Percentiles rank a stretch among this genome's conserved stretches.
Conservation (phyloP, 2,888 invertebrate genomes). For the Caenorhabditis imperialis region DNA sequence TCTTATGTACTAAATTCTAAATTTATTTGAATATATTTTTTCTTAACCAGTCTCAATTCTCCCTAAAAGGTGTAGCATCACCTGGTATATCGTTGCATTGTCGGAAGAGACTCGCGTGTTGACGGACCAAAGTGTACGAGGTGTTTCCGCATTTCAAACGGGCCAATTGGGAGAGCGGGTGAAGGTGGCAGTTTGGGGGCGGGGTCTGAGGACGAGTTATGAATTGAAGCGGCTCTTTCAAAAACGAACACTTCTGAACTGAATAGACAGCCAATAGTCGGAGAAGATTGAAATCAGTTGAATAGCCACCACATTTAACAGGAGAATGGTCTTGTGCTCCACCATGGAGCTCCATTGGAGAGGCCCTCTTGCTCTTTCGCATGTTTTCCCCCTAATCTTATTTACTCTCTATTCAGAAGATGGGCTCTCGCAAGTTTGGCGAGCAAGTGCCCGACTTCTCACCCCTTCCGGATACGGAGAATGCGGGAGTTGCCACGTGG, state of each 20-base stretch:
- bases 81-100: slow-evolving; percentile 66
- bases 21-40: neutral
- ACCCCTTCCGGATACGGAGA: slow-evolving; percentile 4
- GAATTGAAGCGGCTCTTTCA: no score
- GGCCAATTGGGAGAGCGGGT: slow-evolving; percentile 20
- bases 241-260: slow-evolving; percentile 38
- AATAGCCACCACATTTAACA: slow-evolving; percentile 54
- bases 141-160: slow-evolving; percentile 44
- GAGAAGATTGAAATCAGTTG: slow-evolving; percentile 55
- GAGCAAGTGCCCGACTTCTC: slow-evolving; percentile 60
- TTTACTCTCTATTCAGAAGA: slow-evolving; percentile 49
- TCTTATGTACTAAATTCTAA: slow-evolving; percentile 1
- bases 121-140: slow-evolving; percentile 52
- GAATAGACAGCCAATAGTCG: slow-evolving; percentile 62
- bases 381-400: slow-evolving; percentile 1
- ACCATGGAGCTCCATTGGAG: no score
- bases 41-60: slow-evolving; percentile 6
- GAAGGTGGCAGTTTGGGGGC: slow-evolving; percentile 49
- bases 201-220: no score
- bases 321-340: slow-evolving; percentile 56
- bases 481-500: slow-evolving; percentile 46
- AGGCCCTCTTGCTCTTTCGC: neutral
- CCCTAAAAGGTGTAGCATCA: no score
- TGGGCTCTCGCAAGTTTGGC: slow-evolving; percentile 59
- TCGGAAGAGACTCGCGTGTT: slow-evolving; percentile 54